Percentiles rank a stretch among this genome's conserved stretches.
Conservation (phyloP, 2,888 invertebrate species). For the Catonia carolina region DNA sequence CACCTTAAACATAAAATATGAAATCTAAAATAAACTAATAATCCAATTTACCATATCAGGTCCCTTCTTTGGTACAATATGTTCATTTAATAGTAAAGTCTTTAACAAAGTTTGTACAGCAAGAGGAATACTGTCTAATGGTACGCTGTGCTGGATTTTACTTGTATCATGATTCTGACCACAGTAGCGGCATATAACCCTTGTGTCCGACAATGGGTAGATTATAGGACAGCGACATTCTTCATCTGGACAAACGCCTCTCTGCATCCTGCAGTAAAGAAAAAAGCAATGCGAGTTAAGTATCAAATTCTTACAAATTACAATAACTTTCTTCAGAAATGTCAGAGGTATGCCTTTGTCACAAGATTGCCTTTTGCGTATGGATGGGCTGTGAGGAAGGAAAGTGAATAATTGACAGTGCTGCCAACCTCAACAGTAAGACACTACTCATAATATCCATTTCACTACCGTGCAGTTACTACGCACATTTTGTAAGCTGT, state of each 20-base stretch:
- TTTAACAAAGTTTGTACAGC: slow-evolving; percentile 13
- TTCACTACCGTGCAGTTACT: too few relatives aligned
- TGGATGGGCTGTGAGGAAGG: too few relatives aligned
- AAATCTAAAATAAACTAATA: neutral
- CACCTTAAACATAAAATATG: too few relatives aligned
- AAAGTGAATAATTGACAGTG: too few relatives aligned
- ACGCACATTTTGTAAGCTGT: too few relatives aligned
- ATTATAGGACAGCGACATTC: slow-evolving; percentile 29
- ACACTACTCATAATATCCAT: too few relatives aligned
- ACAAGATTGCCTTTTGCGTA: too few relatives aligned
- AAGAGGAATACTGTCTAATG: slow-evolving; percentile 8
- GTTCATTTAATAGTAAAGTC: slow-evolving; percentile 17
- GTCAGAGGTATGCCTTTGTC: too few relatives aligned
- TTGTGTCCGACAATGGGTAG: slow-evolving; percentile 25
- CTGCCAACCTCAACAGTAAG: too few relatives aligned
- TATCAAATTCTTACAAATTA: too few relatives aligned
- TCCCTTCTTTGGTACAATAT: slow-evolving; percentile 19
- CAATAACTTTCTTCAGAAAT: too few relatives aligned
- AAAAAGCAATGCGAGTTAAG: neutral
- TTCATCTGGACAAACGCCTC: slow-evolving; percentile 31
- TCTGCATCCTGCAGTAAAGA: slow-evolving; percentile 28
- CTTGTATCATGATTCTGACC: slow-evolving; percentile 29
- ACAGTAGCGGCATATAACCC: slow-evolving; percentile 31
- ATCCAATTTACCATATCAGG: slow-evolving; percentile 18
- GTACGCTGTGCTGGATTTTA: slow-evolving; percentile 6